Conservation (phyloP, 1,140 invertebrate species). For the Drosophila guanche region DNA sequence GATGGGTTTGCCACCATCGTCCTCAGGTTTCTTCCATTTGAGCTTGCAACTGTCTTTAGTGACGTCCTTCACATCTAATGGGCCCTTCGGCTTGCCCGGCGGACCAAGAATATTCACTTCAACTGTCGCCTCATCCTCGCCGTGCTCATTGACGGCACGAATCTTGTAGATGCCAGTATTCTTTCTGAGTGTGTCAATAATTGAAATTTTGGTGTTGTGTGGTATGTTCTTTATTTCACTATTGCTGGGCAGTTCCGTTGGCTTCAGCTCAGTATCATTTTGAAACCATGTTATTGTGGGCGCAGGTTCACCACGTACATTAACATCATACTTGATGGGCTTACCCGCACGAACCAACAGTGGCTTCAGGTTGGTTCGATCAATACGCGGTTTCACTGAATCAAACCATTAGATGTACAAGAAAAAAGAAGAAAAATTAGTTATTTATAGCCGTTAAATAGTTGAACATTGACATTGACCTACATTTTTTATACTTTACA, state of each 20-base stretch:
- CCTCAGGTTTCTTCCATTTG: slow-evolving; percentile 98
- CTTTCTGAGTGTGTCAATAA: slow-evolving; percentile 92
- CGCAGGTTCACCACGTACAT: slow-evolving; percentile 96
- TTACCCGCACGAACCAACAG: slow-evolving; percentile 96
- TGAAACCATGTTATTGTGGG: slow-evolving; percentile 94
- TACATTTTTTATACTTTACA: slow-evolving; percentile 94
- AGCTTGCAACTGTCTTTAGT: slow-evolving; percentile 95
- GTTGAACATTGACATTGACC: slow-evolving; percentile 83
- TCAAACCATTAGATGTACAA: neutral
- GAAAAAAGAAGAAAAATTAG: slow-evolving; percentile 4
- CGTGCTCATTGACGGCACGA: slow-evolving; percentile 95
- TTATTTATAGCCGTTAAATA: neutral
- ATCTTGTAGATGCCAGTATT: slow-evolving; percentile 96
- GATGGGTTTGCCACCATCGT: slow-evolving; percentile 98
- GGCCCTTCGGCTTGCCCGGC: slow-evolving; percentile 93
- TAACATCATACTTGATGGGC: slow-evolving; percentile 95
- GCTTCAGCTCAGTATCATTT: slow-evolving; percentile 85
- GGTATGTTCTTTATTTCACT: slow-evolving; percentile 95
- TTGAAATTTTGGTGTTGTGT: slow-evolving; percentile 95
- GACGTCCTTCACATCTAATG: slow-evolving; percentile 95
- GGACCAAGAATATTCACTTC: slow-evolving; percentile 95
- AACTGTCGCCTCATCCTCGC: slow-evolving; percentile 96
- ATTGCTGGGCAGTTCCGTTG: slow-evolving; percentile 86
- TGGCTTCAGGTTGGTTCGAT: slow-evolving; percentile 96
- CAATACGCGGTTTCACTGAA: slow-evolving; percentile 96